Evolutionary conservation across 2,888 invertebrate species (phyloP), one percentile per base, ranked within the genome.

Genomic region (Hyles lineata): DNA sequence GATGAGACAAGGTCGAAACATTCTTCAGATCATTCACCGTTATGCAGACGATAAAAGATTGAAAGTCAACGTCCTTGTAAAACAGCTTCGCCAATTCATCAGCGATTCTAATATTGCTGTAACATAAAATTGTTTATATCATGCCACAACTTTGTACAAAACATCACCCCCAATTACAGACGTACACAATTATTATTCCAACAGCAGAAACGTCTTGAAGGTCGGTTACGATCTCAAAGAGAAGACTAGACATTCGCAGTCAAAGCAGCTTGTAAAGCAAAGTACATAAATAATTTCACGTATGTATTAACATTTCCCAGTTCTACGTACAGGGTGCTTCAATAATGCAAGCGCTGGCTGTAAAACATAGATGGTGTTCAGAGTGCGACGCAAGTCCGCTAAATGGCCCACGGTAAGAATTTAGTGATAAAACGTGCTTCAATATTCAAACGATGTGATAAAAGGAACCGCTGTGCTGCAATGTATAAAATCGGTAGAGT

Each of bases 341-440:
- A 90, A 91, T 92, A 92, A 91, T 92, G 89, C 90, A 92, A 84
- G 85, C 78, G 78, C 78, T 77, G 80, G 85, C 86, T 81, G 87
- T 92, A 92, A 91, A 91, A 89, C 89, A 89, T 88, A 89, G 82
- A 77, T 75, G 77, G 81, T 83, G 79, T 79, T 80, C 82, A 80
- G 83, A 79, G 79, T 80, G 82, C 83, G 84, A 86, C 81, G 85
- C 82, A 79, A 84, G 85, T 85, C 87, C 87, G 87, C 90, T 92
- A 90, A 92, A 92, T 93, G 90, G 92, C 89, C 86, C 85, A 86
- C 85, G 85, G 85, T 84, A 87, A 87, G 86, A 89, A 92, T 90
- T 91, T 91, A 90, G 83, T 88, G 86, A 84, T 83, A 84, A 87
- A 86, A 91, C 91, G 91, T 92, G 92, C 87, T 86, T 80, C 88